Percentiles rank a stretch among this genome's conserved stretches.
phyloP scores from a whole-genome alignment of 2,797 vertebrate species.

The Macrochelys suwanniensis region DNA sequence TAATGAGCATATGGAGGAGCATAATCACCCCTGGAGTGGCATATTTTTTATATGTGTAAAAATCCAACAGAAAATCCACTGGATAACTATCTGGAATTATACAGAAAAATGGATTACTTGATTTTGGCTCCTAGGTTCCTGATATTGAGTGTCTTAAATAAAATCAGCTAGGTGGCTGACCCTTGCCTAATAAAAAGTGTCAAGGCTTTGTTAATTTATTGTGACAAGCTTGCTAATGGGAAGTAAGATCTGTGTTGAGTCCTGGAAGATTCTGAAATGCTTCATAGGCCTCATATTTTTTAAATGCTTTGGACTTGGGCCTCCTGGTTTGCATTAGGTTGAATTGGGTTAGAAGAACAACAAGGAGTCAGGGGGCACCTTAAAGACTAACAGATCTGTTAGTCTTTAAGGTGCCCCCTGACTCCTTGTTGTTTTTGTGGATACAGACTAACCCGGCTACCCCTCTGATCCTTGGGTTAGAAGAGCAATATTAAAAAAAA shows the following conservation, averaged over 20 bases:
- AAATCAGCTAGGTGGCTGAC: fast-evolving
- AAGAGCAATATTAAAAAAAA: background rate
- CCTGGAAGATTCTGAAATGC: background rate
- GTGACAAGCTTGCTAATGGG: background rate
- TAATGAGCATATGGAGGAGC: fast-evolving
- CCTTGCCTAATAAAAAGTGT: background rate
- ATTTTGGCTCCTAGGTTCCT: background rate
- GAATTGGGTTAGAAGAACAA: background rate
- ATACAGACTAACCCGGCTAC: no score
- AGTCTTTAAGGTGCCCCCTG: no score
- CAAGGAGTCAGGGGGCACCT: no score
- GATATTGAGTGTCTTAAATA: background rate
- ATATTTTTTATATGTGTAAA: background rate
- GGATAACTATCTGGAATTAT: no score
- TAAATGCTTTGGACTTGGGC: background rate
- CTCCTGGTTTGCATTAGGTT: background rate
- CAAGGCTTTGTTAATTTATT: background rate
- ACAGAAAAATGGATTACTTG: no score
- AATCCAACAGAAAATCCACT: no score
- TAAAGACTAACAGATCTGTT: no score
- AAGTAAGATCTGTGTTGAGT: no score
- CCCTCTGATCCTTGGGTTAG: background rate
- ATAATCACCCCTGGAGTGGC: background rate
- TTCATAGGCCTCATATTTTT: background rate
- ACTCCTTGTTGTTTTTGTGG: no score